Percentiles rank a stretch among this genome's conserved stretches.
Evolutionary conservation across 2,888 invertebrate species (phyloP).

Genomic region (Xylota sylvarum): DNA sequence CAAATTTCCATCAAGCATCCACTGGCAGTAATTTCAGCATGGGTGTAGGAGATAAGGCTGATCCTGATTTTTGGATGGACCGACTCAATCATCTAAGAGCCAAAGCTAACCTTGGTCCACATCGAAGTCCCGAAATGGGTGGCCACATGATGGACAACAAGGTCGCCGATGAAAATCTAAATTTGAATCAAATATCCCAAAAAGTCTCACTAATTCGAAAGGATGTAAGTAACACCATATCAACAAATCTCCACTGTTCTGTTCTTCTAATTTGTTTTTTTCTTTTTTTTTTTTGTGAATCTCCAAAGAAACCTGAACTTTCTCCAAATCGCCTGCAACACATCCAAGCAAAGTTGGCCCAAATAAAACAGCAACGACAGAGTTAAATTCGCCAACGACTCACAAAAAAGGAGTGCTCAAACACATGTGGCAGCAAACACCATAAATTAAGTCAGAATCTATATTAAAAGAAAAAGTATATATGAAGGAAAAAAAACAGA

Average conservation of each 20-base stretch:
- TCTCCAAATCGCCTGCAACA: constrained; percentile 84
- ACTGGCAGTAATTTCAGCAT: constrained; percentile 63
- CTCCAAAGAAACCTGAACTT: constrained; percentile 82
- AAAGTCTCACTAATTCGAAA: constrained; percentile 83
- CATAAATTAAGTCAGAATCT: constrained; percentile 37
- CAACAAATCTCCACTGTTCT: neutral
- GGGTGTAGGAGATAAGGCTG: constrained; percentile 79
- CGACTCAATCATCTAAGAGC: constrained; percentile 82
- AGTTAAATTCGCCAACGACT: constrained; percentile 49
- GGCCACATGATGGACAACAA: constrained; percentile 83
- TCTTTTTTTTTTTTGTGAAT: constrained; percentile 39
- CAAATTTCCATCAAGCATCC: constrained; percentile 79
- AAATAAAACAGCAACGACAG: constrained; percentile 83
- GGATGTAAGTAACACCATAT: constrained; percentile 80
- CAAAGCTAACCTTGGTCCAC: constrained; percentile 80
- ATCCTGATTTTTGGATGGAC: constrained; percentile 85
- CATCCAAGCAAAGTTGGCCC: constrained; percentile 84
- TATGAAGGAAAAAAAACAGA: no score
- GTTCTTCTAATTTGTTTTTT: constrained; percentile 3
- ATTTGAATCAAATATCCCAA: constrained; percentile 83
- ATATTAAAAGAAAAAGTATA: constrained; percentile 36
- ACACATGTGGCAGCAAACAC: constrained; percentile 38
- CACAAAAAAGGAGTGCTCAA: constrained; percentile 8
- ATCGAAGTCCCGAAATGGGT: constrained; percentile 79
- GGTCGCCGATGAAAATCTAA: constrained; percentile 84